These are phyloP conservation scores for Orientallactaga sibirica DNA, from an alignment of 2,797 vertebrate genomes.

Conservation along the genomic window DNA sequence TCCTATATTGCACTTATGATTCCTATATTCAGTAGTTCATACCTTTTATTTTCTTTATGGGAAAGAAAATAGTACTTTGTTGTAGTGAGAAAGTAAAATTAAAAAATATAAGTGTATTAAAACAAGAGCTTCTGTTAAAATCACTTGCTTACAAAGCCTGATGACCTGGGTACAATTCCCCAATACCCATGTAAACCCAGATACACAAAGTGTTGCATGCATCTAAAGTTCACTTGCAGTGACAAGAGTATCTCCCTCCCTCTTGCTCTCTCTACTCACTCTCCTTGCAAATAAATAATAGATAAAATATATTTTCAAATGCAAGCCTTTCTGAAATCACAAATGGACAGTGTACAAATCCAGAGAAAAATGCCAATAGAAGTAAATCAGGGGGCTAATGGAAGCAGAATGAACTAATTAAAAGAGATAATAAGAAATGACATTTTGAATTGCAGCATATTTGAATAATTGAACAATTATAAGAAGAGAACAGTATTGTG, in stretches of 20 bases:
- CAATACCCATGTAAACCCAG: too few species aligned
- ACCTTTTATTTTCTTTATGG: background rate
- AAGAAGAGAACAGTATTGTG: background rate
- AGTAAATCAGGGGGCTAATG: background rate
- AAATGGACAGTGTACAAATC: background rate
- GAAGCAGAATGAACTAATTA: background rate
- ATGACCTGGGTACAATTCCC: too few species aligned
- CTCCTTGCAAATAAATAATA: too few species aligned
- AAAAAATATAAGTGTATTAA: too few species aligned
- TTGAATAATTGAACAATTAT: constrained; percentile 29
- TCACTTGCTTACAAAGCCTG: too few species aligned
- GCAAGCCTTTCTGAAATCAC: background rate
- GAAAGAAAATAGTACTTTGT: too few species aligned
- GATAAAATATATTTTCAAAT: background rate
- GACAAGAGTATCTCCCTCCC: too few species aligned
- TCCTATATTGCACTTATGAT: background rate
- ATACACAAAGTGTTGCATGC: too few species aligned
- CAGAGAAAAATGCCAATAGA: background rate
- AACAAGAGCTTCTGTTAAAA: too few species aligned
- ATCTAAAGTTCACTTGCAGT: too few species aligned
- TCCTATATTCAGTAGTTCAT: background rate
- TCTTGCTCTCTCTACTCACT: too few species aligned
- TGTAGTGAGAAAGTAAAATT: background rate
- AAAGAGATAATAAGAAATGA: background rate
- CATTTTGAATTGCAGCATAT: constrained; percentile 8